Percentiles rank a stretch among this genome's conserved stretches.
Evolutionary conservation across 2,888 invertebrate species (phyloP).

Genomic region (Melanotus villosus): DNA sequence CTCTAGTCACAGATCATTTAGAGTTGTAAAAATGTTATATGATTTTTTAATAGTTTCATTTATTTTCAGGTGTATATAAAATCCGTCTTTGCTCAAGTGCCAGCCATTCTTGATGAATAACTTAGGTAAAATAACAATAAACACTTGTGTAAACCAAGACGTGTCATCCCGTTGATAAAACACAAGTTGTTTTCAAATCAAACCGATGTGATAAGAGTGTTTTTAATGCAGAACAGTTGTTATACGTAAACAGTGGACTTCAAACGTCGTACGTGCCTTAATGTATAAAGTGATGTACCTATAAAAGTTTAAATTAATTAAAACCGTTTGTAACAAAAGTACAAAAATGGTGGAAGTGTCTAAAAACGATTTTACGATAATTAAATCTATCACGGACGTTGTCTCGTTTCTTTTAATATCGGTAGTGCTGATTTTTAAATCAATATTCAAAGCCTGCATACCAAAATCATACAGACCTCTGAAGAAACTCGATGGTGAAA

Average conservation of each 20-base stretch:
- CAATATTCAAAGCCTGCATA: slow-evolving; percentile 67
- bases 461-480: slow-evolving; percentile 75
- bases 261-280: too few relatives aligned
- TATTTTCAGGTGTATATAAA: too few relatives aligned
- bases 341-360: slow-evolving; percentile 44
- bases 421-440: slow-evolving; percentile 69
- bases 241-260: too few relatives aligned
- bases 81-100: too few relatives aligned
- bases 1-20: too few relatives aligned
- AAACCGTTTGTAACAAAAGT: too few relatives aligned
- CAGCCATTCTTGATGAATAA: too few relatives aligned
- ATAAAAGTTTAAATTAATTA: neutral
- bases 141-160: neutral
- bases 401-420: slow-evolving; percentile 62
- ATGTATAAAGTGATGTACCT: neutral
- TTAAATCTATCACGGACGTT: slow-evolving; percentile 73
- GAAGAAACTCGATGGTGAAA: slow-evolving; percentile 82
- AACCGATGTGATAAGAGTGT: neutral
- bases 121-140: too few relatives aligned
- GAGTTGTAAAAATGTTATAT: too few relatives aligned
- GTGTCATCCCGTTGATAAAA: neutral
- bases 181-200: neutral
- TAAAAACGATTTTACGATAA: slow-evolving; percentile 66
- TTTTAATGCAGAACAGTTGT: too few relatives aligned
- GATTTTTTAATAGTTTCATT: too few relatives aligned